Evolutionary conservation across 2,888 invertebrate genomes (phyloP).

Genomic region (Dichetophora obliterata): DNA sequence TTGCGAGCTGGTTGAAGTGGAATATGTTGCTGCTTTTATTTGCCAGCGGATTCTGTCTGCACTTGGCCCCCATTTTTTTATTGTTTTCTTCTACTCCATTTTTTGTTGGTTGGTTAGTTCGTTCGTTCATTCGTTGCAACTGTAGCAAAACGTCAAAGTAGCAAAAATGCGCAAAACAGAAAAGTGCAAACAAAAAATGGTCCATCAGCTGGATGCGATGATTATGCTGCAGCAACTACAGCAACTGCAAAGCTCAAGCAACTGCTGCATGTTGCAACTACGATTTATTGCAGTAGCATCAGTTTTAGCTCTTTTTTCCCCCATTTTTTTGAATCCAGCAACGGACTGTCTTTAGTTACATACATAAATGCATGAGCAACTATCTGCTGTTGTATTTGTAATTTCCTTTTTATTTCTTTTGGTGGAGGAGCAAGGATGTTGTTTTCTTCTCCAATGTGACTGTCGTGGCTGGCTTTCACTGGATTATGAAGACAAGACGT

Average conservation of each 20-base stretch:
- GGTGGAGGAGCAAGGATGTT: not conserved
- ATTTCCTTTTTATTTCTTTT: not conserved
- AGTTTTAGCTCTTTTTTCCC: constrained; percentile 7
- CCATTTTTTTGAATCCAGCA: not conserved
- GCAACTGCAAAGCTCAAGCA: constrained; percentile 1
- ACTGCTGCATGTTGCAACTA: constrained; percentile 27
- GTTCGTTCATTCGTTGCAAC: constrained; percentile 17
- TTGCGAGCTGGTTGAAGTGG: not conserved
- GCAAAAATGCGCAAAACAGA: constrained; percentile 1
- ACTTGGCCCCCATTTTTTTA: constrained; percentile 42
- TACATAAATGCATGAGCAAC: not conserved
- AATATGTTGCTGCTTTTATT: constrained; percentile 13
- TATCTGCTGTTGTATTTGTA: not conserved
- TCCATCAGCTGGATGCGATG: constrained; percentile 29
- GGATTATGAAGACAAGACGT: constrained; percentile 11
- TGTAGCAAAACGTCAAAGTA: constrained; percentile 12
- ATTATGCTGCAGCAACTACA: constrained; percentile 14
- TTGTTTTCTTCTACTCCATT: not conserved
- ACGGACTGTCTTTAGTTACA: not conserved
- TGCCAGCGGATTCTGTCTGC: constrained; percentile 37
- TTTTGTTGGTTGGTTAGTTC: not conserved
- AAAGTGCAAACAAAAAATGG: constrained; percentile 7
- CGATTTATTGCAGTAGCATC: constrained; percentile 27
- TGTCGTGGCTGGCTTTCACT: constrained; percentile 20
- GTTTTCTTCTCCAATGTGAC: not conserved